Conservation (phyloP, 2,888 invertebrate genomes). For the Scaptomyza parva region DNA sequence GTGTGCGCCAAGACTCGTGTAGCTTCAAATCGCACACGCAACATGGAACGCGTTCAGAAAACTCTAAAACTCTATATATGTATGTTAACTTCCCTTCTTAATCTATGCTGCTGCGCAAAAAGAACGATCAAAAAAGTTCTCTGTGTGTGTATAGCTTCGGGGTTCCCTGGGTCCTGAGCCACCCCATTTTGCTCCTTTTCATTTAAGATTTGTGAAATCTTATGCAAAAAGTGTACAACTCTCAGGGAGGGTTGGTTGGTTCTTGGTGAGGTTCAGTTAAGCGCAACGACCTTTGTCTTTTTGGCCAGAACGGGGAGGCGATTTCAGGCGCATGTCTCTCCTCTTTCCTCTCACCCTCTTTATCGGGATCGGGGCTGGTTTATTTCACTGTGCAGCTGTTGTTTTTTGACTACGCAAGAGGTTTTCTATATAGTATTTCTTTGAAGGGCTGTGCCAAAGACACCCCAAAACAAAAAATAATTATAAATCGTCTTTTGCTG, state of each 20-base stretch:
- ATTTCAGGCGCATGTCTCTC: slow-evolving; percentile 50
- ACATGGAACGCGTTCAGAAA: slow-evolving; percentile 47
- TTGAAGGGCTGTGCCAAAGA: slow-evolving; percentile 52
- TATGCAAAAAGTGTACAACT: slow-evolving; percentile 74
- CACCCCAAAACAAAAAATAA: slow-evolving; percentile 63
- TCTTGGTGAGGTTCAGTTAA: slow-evolving; percentile 67
- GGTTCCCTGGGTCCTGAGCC: slow-evolving; percentile 26
- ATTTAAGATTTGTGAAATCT: slow-evolving; percentile 64
- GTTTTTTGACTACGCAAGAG: slow-evolving; percentile 59
- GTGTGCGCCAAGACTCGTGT: slow-evolving; percentile 81
- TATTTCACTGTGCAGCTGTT: slow-evolving; percentile 64
- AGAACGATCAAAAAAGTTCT: slow-evolving; percentile 68
- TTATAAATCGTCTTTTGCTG: slow-evolving; percentile 45
- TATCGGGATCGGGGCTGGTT: slow-evolving; percentile 27
- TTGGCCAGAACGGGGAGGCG: slow-evolving; percentile 47
- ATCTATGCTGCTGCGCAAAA: slow-evolving; percentile 58
- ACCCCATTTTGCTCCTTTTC: slow-evolving; percentile 49
- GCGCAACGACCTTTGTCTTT: slow-evolving; percentile 76
- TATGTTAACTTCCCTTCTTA: neutral
- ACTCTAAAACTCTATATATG: neutral
- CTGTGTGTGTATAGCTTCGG: slow-evolving; percentile 43
- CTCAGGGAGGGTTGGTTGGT: slow-evolving; percentile 35
- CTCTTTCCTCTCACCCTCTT: neutral
- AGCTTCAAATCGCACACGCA: slow-evolving; percentile 64
- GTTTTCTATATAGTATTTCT: slow-evolving; percentile 44